phyloP scores from a whole-genome alignment of 2,113 vertebrate genomes.

The Pungitius pungitius region DNA sequence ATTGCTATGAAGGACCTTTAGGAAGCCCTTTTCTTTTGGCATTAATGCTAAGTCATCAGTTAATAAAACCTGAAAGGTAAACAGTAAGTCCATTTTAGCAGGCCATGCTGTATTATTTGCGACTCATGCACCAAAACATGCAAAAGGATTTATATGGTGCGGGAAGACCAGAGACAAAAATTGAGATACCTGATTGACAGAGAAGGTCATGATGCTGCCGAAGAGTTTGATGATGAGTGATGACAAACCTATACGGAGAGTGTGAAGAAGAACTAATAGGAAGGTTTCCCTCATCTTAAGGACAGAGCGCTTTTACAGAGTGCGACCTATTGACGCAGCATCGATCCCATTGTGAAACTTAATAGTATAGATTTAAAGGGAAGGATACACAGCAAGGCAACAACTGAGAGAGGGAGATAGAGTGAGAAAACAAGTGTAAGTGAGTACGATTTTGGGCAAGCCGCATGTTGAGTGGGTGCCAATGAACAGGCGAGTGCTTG shows the following conservation, averaged over 20 bases:
- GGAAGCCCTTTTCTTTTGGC: background rate
- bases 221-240: background rate
- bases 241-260: background rate
- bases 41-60: background rate
- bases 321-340: slow-evolving; percentile 28
- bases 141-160: background rate
- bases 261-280: slow-evolving; percentile 13
- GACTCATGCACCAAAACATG: background rate
- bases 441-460: slow-evolving; percentile 15
- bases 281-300: slow-evolving; percentile 2
- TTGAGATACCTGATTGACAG: background rate
- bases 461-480: slow-evolving; percentile 21
- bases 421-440: slow-evolving; percentile 2
- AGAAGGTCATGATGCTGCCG: slow-evolving; percentile 2
- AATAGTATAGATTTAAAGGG: slow-evolving; percentile 52
- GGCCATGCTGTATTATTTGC: background rate
- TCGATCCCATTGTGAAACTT: slow-evolving; percentile 51
- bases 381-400: slow-evolving; percentile 15
- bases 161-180: background rate
- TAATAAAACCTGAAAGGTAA: background rate
- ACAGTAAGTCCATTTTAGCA: background rate
- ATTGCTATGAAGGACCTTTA: background rate
- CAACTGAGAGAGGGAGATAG: background rate
- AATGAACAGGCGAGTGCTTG: slow-evolving; percentile 20
- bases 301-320: slow-evolving; percentile 23